Base-by-base conservation (phyloP, 2,113 vertebrate species). In the Epinephelus moara region DNA sequence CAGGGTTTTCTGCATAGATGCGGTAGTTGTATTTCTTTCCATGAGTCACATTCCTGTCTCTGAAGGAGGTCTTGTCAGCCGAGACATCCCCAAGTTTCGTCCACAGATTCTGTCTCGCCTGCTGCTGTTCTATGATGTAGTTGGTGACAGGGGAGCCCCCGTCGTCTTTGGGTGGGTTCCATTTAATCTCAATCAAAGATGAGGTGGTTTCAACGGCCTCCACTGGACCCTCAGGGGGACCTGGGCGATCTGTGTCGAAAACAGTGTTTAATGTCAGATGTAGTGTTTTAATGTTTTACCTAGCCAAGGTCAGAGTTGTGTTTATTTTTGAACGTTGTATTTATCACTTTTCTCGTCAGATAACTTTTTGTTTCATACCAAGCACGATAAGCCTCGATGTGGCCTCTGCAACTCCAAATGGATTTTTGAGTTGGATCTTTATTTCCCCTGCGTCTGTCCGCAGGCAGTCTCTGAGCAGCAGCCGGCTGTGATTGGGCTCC, bases 1-100 rank as follows among this genome's bases (percentile, higher is more conserved):
- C 96, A 0, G 94, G 90, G 25, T 94, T 98, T 87, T 96, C 87
- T 0, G 97, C 96, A 18, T 89, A 94, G 88, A 98, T 95, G 4
- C 94, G 95, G 92, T 97, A 98, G 91, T 92, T 88, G 83, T 97
- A 98, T 88, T 94, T 97, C 82, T 70, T 93, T 70, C 96, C 96
- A 77, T 88, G 94, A 42, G 96, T 94, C 71, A 97, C 95, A 21
- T 91, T 93, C 73, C 85, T 89, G 0, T 95, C 96, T 0, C 94
- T 96, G 91, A 96, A 97, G 64, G 84, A 93, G 21, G 93, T 94
- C 50, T 81, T 91, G 86, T 93, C 93, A 13, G 83, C 88, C 0
- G 88, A 87, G 61, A 91, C 66, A 59, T 97, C 94, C 7, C 96
- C 97, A 73, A 97, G 76, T 52, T 94, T 94, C 19, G 88, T 94